A percentile compares a stretch with the other conserved stretches of the same genome.
Conservation (phyloP, 1,140 invertebrate species). For the Drosophila sproati region DNA sequence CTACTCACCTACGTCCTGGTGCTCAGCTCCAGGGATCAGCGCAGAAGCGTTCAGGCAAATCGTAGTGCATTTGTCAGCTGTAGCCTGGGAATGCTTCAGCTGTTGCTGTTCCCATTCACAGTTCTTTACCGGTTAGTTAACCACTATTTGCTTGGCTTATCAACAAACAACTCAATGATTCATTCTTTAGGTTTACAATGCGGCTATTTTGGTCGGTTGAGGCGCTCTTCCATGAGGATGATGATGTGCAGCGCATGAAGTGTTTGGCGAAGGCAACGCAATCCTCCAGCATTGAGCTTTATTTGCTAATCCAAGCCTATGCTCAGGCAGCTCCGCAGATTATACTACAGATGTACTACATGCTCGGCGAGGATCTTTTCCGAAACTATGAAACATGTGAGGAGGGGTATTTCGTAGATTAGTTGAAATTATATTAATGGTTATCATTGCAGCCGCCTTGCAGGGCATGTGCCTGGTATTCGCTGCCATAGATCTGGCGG, state of each 20-base stretch:
- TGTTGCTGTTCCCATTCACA: conserved; percentile 88
- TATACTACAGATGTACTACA: conserved; percentile 87
- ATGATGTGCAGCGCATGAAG: conserved; percentile 86
- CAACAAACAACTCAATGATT: neutral
- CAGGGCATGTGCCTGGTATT: conserved; percentile 88
- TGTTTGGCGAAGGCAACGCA: conserved; percentile 86
- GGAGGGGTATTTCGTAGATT: neutral
- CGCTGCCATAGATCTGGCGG: conserved; percentile 88
- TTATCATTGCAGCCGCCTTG: conserved; percentile 86
- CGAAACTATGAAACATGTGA: conserved; percentile 80
- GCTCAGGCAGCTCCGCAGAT: conserved; percentile 90
- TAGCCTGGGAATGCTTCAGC: conserved; percentile 82
- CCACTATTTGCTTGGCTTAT: neutral
- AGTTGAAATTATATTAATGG: too few relatives aligned
- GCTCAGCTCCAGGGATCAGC: conserved; percentile 85
- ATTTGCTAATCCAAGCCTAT: conserved; percentile 90
- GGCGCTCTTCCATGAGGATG: conserved; percentile 86
- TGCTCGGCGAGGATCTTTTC: conserved; percentile 85
- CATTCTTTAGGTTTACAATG: conserved; percentile 85
- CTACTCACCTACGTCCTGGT: conserved; percentile 66
- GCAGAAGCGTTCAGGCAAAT: conserved; percentile 84
- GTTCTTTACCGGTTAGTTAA: conserved; percentile 88
- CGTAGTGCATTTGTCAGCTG: conserved; percentile 45
- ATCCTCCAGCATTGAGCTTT: conserved; percentile 89
- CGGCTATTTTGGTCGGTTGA: conserved; percentile 90